These are phyloP conservation scores for Isurus oxyrinchus DNA, from an alignment of 2,113 vertebrate genomes.

Conservation along the genomic window DNA sequence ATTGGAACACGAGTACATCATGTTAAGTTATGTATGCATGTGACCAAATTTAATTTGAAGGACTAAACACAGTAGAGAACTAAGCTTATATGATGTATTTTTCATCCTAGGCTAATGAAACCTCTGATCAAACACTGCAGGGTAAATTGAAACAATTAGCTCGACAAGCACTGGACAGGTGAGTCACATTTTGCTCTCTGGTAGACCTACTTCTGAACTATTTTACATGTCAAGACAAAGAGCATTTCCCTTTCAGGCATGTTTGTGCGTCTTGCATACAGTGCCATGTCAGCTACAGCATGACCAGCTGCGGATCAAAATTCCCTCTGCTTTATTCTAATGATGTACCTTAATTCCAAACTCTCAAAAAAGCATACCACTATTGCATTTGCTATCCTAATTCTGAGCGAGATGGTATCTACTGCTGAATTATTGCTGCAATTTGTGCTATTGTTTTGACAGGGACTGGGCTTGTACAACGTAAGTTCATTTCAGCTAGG, in stretches of 20 bases:
- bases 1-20: constrained; percentile 22
- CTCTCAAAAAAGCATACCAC: background rate
- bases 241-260: background rate
- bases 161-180: constrained; percentile 92
- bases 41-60: background rate
- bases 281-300: background rate
- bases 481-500: background rate
- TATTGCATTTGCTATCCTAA: background rate
- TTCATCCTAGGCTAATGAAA: constrained; percentile 76
- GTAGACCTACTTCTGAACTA: background rate
- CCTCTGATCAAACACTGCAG: constrained; percentile 78
- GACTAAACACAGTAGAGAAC: background rate
- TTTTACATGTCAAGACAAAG: background rate
- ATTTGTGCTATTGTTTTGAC: background rate
- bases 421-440: background rate
- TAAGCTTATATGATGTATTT: constrained; percentile 40
- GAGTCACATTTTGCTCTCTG: constrained; percentile 34
- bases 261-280: background rate
- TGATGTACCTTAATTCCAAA: background rate
- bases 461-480: background rate
- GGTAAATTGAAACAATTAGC: constrained; percentile 90
- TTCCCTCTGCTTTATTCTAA: background rate
- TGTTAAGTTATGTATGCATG: background rate
- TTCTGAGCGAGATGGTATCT: background rate
- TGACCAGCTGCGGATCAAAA: background rate